A percentile compares a stretch with the other conserved stretches of the same genome.
These are phyloP conservation scores for Caradrina kadenii DNA, from an alignment of 2,888 invertebrate genomes.

Conservation along the genomic window DNA sequence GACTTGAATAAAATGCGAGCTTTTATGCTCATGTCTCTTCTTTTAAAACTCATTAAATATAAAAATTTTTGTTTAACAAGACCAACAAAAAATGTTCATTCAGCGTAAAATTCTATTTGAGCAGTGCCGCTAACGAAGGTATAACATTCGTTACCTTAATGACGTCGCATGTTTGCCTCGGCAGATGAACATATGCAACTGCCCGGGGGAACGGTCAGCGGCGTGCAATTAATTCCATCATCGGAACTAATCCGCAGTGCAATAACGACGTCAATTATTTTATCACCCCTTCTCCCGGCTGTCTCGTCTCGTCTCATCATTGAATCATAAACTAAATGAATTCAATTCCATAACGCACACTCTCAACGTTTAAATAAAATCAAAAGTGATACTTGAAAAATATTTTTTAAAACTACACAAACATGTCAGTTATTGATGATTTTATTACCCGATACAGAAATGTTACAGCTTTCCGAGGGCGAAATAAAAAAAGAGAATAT, in stretches of 20 bases:
- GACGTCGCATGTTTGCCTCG: slow-evolving; percentile 7
- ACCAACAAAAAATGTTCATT: slow-evolving; percentile 11
- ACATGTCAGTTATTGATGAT: neutral
- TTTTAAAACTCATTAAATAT: neutral
- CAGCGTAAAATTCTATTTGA: slow-evolving; percentile 2
- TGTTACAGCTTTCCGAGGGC: neutral
- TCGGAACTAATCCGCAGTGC: neutral
- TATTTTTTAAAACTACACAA: neutral
- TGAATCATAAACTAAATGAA: neutral
- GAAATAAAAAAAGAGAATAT: neutral
- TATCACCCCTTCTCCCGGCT: neutral
- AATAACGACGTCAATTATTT: neutral
- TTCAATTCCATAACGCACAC: too few relatives aligned
- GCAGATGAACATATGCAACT: neutral
- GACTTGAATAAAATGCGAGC: neutral
- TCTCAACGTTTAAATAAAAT: neutral
- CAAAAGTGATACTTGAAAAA: neutral
- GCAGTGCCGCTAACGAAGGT: slow-evolving; percentile 6
- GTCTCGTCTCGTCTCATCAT: too few relatives aligned
- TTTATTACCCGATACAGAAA: neutral
- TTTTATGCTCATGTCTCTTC: neutral
- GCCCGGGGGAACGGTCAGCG: neutral
- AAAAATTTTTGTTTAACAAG: neutral
- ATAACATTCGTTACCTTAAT: slow-evolving; percentile 18
- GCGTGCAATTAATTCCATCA: slow-evolving; percentile 4